Evolutionary conservation across 2,797 vertebrate genomes (phyloP).

Genomic region (Cyprinella venusta): DNA sequence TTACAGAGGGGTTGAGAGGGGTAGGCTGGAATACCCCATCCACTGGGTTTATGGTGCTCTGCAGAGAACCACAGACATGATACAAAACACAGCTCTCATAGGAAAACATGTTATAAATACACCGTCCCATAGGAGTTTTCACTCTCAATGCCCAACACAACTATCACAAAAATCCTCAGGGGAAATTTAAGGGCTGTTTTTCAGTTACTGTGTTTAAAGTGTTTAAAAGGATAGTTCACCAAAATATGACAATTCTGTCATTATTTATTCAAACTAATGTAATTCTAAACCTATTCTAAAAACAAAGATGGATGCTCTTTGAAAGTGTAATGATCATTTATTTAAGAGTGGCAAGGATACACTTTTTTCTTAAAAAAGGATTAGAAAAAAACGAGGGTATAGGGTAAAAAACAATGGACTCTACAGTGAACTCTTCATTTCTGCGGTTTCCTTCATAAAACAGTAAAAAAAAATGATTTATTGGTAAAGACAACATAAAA

Average conservation of each 20-base stretch:
- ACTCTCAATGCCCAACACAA: neutral
- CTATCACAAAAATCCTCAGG: neutral
- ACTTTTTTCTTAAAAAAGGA: neutral
- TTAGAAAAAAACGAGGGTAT: neutral
- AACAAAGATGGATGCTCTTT: neutral
- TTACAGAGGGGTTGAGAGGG: constrained; percentile 85
- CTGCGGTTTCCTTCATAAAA: neutral
- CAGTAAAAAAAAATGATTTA: neutral
- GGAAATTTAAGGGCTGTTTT: neutral
- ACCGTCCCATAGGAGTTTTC: neutral
- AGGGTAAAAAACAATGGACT: too few relatives aligned
- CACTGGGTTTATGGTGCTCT: constrained; percentile 99
- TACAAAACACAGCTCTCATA: constrained; percentile 48
- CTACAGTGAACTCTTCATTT: neutral
- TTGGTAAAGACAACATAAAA: constrained; percentile 11
- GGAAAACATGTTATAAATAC: constrained; percentile 20
- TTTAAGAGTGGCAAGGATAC: neutral
- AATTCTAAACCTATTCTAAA: neutral
- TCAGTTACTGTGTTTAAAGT: neutral
- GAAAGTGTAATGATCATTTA: neutral
- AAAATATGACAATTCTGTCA: neutral
- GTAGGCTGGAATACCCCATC: constrained; percentile 94
- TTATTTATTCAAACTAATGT: neutral
- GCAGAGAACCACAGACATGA: constrained; percentile 60
- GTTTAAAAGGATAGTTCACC: neutral